phyloP scores from a whole-genome alignment of 2,888 invertebrate species.

The Myopa testacea region DNA sequence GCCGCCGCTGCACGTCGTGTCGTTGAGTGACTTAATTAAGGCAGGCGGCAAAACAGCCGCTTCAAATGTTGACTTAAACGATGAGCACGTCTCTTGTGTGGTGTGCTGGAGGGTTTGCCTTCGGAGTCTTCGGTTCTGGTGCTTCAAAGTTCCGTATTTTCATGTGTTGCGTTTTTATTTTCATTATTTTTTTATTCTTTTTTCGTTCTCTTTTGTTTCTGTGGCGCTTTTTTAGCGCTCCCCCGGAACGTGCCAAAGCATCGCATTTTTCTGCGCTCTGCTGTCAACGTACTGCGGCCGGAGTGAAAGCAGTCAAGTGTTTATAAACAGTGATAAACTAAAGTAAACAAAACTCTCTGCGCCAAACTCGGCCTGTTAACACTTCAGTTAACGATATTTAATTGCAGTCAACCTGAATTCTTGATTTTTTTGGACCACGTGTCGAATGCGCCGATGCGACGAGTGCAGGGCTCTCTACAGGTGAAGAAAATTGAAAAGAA shows the following conservation, averaged over 20 bases:
- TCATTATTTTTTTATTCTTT: neutral
- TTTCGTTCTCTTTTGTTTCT: neutral
- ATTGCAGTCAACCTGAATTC: constrained; percentile 7
- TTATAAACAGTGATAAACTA: neutral
- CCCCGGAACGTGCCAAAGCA: constrained; percentile 17
- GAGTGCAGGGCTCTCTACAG: too few relatives aligned
- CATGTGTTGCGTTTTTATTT: neutral
- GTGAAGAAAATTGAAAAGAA: too few relatives aligned
- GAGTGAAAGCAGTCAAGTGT: constrained; percentile 16
- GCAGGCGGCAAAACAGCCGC: constrained; percentile 11
- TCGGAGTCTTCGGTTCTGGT: neutral
- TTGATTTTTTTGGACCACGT: neutral
- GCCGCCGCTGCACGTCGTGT: neutral
- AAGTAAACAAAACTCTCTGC: neutral
- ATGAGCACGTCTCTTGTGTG: neutral
- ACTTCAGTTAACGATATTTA: constrained; percentile 8
- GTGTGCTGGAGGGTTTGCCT: neutral
- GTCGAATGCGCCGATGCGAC: neutral
- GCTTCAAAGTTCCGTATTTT: neutral
- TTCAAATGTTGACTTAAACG: neutral
- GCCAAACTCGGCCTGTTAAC: neutral
- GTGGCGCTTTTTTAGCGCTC: neutral
- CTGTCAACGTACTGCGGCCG: neutral
- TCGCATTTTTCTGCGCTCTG: neutral
- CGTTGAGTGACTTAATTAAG: constrained; percentile 20